Base-by-base conservation (phyloP, 2,797 vertebrate genomes). In the Sarcoramphus papa region DNA sequence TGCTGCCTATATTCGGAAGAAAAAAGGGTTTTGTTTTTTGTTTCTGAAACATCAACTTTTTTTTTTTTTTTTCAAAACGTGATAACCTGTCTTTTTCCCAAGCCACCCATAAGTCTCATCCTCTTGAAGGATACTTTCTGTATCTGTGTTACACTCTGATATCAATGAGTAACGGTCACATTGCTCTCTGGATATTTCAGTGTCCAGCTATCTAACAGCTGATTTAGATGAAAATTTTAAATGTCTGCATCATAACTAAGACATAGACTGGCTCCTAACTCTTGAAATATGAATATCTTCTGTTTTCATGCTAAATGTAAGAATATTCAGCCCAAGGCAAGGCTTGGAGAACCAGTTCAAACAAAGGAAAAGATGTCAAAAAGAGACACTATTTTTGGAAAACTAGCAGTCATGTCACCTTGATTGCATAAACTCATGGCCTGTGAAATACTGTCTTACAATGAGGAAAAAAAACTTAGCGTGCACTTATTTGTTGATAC, bases 1-100 rank as follows among this genome's bases (percentile, higher is more conserved):
- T 97, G 70, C 97, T 98, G 89, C 98, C 99, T 99, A 91, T 35
- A 92, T 85, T 72, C 30, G 67, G 51, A 94, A 76, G 12, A 95
- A 56, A 94, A 48, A 83, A 67, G 14, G 23, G 3, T 1, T 13
- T 65, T n/a, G 14, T 4, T 27, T 28, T 28, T 72, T 45, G 7
- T 40, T 48, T 72, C 93, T 37, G 59, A 72, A 91, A 48, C 6
- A 25, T 6, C 3, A 27, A 23, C 22, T 45, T 48, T 16, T n/a
- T 41, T 37, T 47, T 41, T 37, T 47, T 80, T 37, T 51, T 18
- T 28, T 13, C 17, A 62, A 74, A 85, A 68, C 9, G 57, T 2
- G 11, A 35, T 37, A 85, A 56, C 3, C 15, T n/a, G 14, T 27
- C 35, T 65, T 83, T 60, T 78, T 63, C 37, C 51, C 30, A 91